These are phyloP conservation scores for Drosophila falleni DNA, from an alignment of 2,888 invertebrate genomes.

Conservation along the genomic window DNA sequence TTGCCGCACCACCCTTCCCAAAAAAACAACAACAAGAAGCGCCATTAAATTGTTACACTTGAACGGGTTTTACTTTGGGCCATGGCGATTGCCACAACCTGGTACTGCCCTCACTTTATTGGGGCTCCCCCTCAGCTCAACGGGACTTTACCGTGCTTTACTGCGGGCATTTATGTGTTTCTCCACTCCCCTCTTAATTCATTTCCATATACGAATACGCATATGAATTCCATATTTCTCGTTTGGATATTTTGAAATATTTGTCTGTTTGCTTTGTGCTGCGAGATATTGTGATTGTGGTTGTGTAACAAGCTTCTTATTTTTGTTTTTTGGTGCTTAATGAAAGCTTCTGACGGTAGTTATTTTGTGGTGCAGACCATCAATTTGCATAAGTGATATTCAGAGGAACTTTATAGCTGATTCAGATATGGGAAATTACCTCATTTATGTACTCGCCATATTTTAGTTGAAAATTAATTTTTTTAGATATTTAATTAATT, in stretches of 20 bases:
- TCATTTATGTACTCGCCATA: conserved; percentile 3
- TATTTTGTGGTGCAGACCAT: conserved; percentile 1
- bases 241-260: conserved; percentile 55
- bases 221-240: conserved; percentile 66
- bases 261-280: conserved; percentile 50
- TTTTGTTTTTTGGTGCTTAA: conserved; percentile 7
- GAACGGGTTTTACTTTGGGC: conserved; percentile 79
- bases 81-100: conserved; percentile 63
- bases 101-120: conserved; percentile 49
- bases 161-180: conserved; percentile 42
- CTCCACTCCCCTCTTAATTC: conserved; percentile 40
- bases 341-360: conserved; percentile 1
- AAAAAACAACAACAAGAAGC: conserved; percentile 61
- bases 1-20: not conserved
- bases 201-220: conserved; percentile 78
- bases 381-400: conserved; percentile 12
- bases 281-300: conserved; percentile 1
- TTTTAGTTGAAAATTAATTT: not conserved
- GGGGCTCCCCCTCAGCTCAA: not conserved
- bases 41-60: conserved; percentile 83
- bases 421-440: not conserved
- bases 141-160: conserved; percentile 12
- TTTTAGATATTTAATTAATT: too few relatives aligned
- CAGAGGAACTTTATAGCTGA: not conserved
- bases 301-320: not conserved